Percentiles rank a stretch among this genome's conserved stretches.
Evolutionary conservation across 2,797 vertebrate species (phyloP).

Genomic region (Carapus acus): DNA sequence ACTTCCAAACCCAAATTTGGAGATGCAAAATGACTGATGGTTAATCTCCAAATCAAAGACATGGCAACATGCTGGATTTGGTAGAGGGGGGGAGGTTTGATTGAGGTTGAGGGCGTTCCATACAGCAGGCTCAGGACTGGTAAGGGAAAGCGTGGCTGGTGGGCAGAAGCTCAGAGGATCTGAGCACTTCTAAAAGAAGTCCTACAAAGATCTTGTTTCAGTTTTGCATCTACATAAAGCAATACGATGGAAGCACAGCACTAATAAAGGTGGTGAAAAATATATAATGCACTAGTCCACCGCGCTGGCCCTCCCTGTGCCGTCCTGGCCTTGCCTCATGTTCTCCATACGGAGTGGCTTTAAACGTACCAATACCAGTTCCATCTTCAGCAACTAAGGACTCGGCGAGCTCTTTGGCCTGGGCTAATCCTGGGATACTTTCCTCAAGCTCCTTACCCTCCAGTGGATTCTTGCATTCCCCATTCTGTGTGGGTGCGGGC

Average conservation of each 20-base stretch:
- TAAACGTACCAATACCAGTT: slow-evolving; percentile 79
- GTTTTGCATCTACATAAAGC: neutral
- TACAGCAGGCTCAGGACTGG: slow-evolving; percentile 47
- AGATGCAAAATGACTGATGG: slow-evolving; percentile 19
- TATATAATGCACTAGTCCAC: slow-evolving; percentile 46
- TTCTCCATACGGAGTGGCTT: slow-evolving; percentile 13
- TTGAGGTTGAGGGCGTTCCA: slow-evolving; percentile 18
- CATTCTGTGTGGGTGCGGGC: slow-evolving; percentile 58
- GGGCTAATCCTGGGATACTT: slow-evolving; percentile 81
- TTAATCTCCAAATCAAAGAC: slow-evolving; percentile 25
- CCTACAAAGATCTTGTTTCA: too few species aligned
- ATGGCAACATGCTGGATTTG: slow-evolving; percentile 25
- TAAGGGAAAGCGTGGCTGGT: slow-evolving; percentile 55
- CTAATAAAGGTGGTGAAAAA: neutral
- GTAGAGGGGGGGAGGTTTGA: slow-evolving; percentile 3
- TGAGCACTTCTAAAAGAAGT: too few species aligned
- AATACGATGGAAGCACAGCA: too few species aligned
- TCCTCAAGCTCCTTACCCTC: slow-evolving; percentile 82
- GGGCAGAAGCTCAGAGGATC: slow-evolving; percentile 33
- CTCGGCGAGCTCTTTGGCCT: slow-evolving; percentile 94
- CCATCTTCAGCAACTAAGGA: slow-evolving; percentile 88
- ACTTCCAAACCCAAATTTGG: slow-evolving; percentile 9
- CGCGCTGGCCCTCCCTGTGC: slow-evolving; percentile 51
- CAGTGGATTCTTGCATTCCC: slow-evolving; percentile 72
- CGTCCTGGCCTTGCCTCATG: slow-evolving; percentile 21